phyloP scores from a whole-genome alignment of 2,888 invertebrate species.

The Cryptocephalus moraei region DNA sequence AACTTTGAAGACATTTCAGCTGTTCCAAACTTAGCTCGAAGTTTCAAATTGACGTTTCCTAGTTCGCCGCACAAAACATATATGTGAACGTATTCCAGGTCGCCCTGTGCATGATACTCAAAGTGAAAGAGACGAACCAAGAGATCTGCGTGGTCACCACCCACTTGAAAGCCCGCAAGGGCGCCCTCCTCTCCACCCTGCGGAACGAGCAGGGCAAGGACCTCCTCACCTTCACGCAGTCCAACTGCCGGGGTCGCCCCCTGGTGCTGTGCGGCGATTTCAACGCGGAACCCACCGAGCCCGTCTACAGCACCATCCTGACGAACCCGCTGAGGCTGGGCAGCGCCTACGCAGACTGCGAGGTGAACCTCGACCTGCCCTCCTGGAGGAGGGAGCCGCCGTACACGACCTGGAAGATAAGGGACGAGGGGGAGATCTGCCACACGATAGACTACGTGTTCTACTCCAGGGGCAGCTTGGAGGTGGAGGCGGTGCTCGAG shows the following conservation, averaged over 20 bases:
- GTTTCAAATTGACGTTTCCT: too few species aligned
- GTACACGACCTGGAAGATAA: slow-evolving; percentile 68
- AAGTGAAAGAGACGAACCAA: slow-evolving; percentile 44
- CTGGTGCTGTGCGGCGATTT: slow-evolving; percentile 64
- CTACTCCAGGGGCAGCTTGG: slow-evolving; percentile 47
- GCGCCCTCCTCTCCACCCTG: slow-evolving; percentile 54
- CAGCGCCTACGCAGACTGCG: slow-evolving; percentile 45
- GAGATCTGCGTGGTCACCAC: slow-evolving; percentile 60
- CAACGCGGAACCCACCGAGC: slow-evolving; percentile 64
- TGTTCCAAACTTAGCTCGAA: too few species aligned
- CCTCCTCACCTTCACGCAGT: slow-evolving; percentile 46
- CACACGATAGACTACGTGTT: slow-evolving; percentile 70
- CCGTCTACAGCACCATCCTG: slow-evolving; percentile 50
- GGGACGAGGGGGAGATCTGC: slow-evolving; percentile 59
- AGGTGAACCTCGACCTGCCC: slow-evolving; percentile 9
- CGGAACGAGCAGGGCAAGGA: slow-evolving; percentile 64
- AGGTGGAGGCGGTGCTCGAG: slow-evolving; percentile 45
- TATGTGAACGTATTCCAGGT: too few species aligned
- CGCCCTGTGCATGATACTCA: slow-evolving; percentile 47
- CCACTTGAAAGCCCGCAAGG: slow-evolving; percentile 63
- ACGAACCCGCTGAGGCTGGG: slow-evolving; percentile 37
- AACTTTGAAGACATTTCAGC: too few species aligned
- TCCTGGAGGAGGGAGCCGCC: slow-evolving; percentile 45
- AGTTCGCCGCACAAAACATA: too few species aligned
- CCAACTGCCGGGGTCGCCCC: slow-evolving; percentile 43